A percentile compares a stretch with the other conserved stretches of the same genome.
Conservation (phyloP, 2,888 invertebrate species). For the Deilephila porcellus region DNA sequence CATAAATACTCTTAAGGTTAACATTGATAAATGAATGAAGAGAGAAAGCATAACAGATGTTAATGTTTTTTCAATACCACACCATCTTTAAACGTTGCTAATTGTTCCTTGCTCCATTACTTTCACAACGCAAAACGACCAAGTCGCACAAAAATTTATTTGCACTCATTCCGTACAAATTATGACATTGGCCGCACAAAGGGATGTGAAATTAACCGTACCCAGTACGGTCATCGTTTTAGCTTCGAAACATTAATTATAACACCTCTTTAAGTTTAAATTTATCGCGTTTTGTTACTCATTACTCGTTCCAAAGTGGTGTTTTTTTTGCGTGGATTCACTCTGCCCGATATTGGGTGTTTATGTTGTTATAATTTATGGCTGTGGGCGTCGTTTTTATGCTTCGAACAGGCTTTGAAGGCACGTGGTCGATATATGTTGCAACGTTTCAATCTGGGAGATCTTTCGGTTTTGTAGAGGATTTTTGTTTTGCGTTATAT, state of each 20-base stretch:
- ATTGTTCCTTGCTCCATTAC: background rate
- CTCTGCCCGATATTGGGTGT: slow-evolving; percentile 66
- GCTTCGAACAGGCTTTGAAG: slow-evolving; percentile 64
- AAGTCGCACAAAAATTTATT: slow-evolving; percentile 52
- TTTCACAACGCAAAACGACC: slow-evolving; percentile 38
- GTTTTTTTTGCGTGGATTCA: slow-evolving; percentile 50
- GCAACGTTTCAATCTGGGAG: slow-evolving; percentile 77
- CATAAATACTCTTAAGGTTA: no score
- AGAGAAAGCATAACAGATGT: background rate
- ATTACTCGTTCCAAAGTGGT: slow-evolving; percentile 60
- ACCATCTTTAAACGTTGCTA: background rate
- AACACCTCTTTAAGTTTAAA: slow-evolving; percentile 82
- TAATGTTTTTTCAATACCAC: no score
- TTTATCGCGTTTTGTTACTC: slow-evolving; percentile 80
- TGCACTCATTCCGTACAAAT: slow-evolving; percentile 70
- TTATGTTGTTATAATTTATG: slow-evolving; percentile 79
- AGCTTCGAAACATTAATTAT: slow-evolving; percentile 79
- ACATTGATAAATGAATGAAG: no score
- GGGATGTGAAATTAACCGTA: slow-evolving; percentile 68
- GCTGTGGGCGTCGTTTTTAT: slow-evolving; percentile 70
- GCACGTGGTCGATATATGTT: slow-evolving; percentile 77
- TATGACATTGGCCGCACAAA: slow-evolving; percentile 74
- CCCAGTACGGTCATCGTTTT: slow-evolving; percentile 74
- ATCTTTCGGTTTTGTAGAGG: slow-evolving; percentile 61
- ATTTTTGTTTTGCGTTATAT: slow-evolving; percentile 53